These are phyloP conservation scores for Polyommatus iphigenia DNA, from an alignment of 2,888 invertebrate genomes.

Conservation along the genomic window DNA sequence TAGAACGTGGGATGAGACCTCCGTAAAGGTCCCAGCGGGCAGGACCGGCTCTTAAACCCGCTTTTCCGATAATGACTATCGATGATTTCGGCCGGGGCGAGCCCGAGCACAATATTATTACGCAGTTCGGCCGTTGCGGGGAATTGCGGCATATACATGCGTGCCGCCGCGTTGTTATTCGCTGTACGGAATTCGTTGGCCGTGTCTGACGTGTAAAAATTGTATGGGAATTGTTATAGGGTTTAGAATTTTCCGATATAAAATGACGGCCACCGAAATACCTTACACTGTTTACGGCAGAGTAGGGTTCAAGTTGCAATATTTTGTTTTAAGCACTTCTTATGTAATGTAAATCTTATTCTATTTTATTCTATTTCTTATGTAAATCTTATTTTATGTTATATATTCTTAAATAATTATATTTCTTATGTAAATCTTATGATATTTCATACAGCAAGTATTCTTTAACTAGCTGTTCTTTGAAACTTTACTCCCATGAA, in stretches of 20 bases:
- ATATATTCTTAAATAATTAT: no score
- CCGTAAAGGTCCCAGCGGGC: slow-evolving; percentile 73
- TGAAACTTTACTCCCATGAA: no score
- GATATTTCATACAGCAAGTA: no score
- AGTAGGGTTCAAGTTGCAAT: neutral
- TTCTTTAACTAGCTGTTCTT: no score
- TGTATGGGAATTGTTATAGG: slow-evolving; percentile 34
- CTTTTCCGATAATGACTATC: slow-evolving; percentile 79
- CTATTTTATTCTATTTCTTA: no score
- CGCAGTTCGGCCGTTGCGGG: slow-evolving; percentile 68
- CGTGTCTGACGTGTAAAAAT: slow-evolving; percentile 43
- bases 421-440: neutral
- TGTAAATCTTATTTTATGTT: no score
- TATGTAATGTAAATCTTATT: neutral
- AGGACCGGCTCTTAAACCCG: slow-evolving; percentile 75
- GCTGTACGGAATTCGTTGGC: slow-evolving; percentile 51
- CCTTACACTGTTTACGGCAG: neutral
- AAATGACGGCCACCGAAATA: neutral
- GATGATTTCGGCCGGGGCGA: slow-evolving; percentile 74
- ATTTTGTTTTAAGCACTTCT: neutral
- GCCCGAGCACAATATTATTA: slow-evolving; percentile 76
- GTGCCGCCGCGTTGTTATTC: slow-evolving; percentile 64
- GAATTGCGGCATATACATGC: slow-evolving; percentile 71
- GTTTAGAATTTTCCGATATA: slow-evolving; percentile 4
- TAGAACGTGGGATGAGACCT: slow-evolving; percentile 78